Percentiles rank a stretch among this genome's conserved stretches.
Evolutionary conservation across 2,113 vertebrate genomes (phyloP).

Genomic region (Hiodon tergisus): DNA sequence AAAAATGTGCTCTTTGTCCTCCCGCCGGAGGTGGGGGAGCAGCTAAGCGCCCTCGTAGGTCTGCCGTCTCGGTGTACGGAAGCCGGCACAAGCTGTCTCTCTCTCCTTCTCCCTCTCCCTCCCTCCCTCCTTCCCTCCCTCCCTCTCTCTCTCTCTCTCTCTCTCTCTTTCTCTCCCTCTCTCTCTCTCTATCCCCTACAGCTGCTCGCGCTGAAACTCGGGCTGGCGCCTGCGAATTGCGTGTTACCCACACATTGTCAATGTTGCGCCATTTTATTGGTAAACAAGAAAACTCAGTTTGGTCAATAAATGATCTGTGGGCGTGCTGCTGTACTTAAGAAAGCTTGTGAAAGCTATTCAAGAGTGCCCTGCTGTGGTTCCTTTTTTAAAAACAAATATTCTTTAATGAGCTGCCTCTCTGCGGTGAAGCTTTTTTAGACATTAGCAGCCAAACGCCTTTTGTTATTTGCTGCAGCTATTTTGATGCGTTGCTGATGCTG

Average conservation of each 20-base stretch:
- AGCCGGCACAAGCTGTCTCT: too few species aligned
- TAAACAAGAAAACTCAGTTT: slow-evolving; percentile 54
- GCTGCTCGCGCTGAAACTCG: slow-evolving; percentile 28
- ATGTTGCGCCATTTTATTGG: slow-evolving; percentile 46
- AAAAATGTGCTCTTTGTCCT: too few species aligned
- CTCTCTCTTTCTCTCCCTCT: background rate
- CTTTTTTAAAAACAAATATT: slow-evolving; percentile 40
- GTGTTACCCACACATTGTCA: slow-evolving; percentile 47
- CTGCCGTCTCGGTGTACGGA: too few species aligned
- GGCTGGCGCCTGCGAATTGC: slow-evolving; percentile 30
- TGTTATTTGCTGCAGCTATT: slow-evolving; percentile 81
- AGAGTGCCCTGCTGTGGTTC: slow-evolving; percentile 40
- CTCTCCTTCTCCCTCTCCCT: too few species aligned
- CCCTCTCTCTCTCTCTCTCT: background rate
- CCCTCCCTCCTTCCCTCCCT: too few species aligned
- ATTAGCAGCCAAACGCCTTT: slow-evolving; percentile 77
- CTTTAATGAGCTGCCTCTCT: slow-evolving; percentile 69
- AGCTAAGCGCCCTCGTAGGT: too few species aligned
- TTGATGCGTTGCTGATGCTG: slow-evolving; percentile 66
- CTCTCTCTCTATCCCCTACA: background rate
- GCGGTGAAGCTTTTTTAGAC: slow-evolving; percentile 60
- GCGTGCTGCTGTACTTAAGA: slow-evolving; percentile 38
- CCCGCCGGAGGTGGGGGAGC: too few species aligned
- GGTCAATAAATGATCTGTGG: slow-evolving; percentile 53
- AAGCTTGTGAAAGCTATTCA: slow-evolving; percentile 34